These are phyloP conservation scores for Ornithoptera priamus DNA, from an alignment of 2,888 invertebrate species.

Conservation along the genomic window DNA sequence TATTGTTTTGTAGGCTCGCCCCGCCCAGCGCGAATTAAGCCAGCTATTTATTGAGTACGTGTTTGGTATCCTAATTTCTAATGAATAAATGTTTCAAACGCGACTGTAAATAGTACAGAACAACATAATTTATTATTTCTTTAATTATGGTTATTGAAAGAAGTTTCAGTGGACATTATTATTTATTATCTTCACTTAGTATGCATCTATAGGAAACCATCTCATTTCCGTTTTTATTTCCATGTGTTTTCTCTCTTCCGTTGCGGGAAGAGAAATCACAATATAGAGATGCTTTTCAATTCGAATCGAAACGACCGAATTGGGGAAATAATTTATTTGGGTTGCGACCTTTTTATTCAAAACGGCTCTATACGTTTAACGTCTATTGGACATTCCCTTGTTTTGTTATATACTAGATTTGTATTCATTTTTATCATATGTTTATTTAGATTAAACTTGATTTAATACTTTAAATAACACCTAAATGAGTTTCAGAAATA, in stretches of 20 bases:
- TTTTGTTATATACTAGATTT: slow-evolving; percentile 37
- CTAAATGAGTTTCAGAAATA: no score
- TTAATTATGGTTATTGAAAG: slow-evolving; percentile 29
- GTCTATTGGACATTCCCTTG: slow-evolving; percentile 50
- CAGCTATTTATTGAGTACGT: slow-evolving; percentile 74
- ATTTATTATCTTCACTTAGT: slow-evolving; percentile 34
- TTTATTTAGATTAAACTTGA: background rate
- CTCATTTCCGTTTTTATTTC: slow-evolving; percentile 72
- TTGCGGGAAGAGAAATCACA: slow-evolving; percentile 72
- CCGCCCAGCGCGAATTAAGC: slow-evolving; percentile 74
- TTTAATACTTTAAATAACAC: no score
- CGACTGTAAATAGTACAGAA: slow-evolving; percentile 35
- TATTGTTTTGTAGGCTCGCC: slow-evolving; percentile 72
- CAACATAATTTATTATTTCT: slow-evolving; percentile 30
- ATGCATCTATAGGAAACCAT: slow-evolving; percentile 64
- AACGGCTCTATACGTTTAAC: slow-evolving; percentile 58
- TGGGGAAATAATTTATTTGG: slow-evolving; percentile 73
- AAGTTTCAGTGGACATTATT: slow-evolving; percentile 6
- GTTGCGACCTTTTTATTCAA: slow-evolving; percentile 66
- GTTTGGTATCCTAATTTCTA: slow-evolving; percentile 68
- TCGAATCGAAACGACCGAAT: slow-evolving; percentile 75
- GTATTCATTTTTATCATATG: background rate
- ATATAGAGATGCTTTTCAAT: slow-evolving; percentile 74
- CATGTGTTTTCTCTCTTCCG: slow-evolving; percentile 73
- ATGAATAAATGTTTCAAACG: slow-evolving; percentile 59